phyloP scores from a whole-genome alignment of 1,140 invertebrate genomes.

The Zaprionus ghesquierei region DNA sequence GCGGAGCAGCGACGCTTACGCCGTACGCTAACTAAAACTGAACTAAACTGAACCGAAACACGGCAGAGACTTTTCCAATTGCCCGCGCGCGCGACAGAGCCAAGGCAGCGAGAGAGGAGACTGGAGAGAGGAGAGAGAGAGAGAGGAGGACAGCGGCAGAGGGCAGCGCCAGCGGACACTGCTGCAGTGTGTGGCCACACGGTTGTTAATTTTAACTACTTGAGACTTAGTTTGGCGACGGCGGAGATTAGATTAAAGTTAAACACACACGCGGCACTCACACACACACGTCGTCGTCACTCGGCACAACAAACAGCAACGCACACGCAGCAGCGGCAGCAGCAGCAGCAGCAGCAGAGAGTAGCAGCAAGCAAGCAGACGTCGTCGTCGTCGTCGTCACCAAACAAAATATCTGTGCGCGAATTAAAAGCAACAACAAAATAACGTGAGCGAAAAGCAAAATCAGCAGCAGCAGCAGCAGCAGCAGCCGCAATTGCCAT shows the following conservation, averaged over 20 bases:
- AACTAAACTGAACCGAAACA: constrained; percentile 34
- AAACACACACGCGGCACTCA: constrained; percentile 27
- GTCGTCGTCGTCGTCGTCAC: constrained; percentile 23
- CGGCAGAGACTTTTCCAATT: constrained; percentile 24
- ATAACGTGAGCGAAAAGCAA: background rate
- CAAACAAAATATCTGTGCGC: constrained; percentile 13
- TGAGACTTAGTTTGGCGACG: constrained; percentile 37
- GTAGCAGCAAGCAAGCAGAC: no score
- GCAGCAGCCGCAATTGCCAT: background rate
- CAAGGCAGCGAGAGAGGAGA: background rate
- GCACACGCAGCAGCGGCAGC: background rate
- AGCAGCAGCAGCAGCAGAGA: background rate
- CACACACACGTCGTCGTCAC: no score
- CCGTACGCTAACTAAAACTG: constrained; percentile 44
- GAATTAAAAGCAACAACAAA: background rate
- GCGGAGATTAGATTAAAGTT: constrained; percentile 31
- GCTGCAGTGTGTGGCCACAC: background rate
- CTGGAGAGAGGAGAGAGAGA: no score
- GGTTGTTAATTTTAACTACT: constrained; percentile 35
- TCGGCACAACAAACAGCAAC: constrained; percentile 4
- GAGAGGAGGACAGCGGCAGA: background rate
- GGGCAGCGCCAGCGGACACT: constrained; percentile 1
- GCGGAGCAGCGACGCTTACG: constrained; percentile 43
- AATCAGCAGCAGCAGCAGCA: background rate
- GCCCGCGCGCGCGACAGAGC: constrained; percentile 15